A percentile compares a stretch with the other conserved stretches of the same genome.
phyloP scores from a whole-genome alignment of 2,888 invertebrate species.

The Melanchra persicariae region DNA sequence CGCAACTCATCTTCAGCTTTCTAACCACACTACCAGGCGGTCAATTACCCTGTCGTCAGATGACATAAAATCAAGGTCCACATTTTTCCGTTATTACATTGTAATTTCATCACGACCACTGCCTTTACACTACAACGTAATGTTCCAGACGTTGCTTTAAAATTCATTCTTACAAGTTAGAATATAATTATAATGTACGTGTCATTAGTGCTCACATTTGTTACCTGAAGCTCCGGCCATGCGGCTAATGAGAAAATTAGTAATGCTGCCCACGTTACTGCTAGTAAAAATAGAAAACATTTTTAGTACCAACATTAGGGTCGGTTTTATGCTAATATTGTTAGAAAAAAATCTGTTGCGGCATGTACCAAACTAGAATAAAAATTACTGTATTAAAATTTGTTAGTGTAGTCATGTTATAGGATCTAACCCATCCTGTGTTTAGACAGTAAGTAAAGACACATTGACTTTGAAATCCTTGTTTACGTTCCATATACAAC shows the following conservation, averaged over 20 bases:
- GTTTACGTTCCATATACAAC: too few species aligned
- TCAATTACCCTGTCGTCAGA: too few species aligned
- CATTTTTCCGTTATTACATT: too few species aligned
- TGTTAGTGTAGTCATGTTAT: neutral
- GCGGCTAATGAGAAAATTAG: conserved; percentile 56
- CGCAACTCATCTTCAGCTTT: too few species aligned
- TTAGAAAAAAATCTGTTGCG: conserved; percentile 11
- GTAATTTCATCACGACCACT: too few species aligned
- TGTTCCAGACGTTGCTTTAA: neutral
- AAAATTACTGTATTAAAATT: neutral
- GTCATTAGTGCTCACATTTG: conserved; percentile 52
- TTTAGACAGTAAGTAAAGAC: too few species aligned
- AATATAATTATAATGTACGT: conserved; percentile 28
- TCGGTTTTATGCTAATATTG: conserved; percentile 35
- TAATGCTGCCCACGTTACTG: conserved; percentile 37
- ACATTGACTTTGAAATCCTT: too few species aligned
- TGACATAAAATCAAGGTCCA: too few species aligned
- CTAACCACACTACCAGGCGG: too few species aligned
- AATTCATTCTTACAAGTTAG: conserved; percentile 1
- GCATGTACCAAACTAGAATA: neutral
- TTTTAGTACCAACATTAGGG: conserved; percentile 35
- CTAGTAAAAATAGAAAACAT: conserved; percentile 44
- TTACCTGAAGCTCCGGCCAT: conserved; percentile 37
- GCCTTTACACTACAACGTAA: too few species aligned
- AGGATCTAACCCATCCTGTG: too few species aligned